Evolutionary conservation across 2,113 vertebrate genomes (phyloP), one percentile per base, ranked within the genome.

Genomic region (Montifringilla adamsi): DNA sequence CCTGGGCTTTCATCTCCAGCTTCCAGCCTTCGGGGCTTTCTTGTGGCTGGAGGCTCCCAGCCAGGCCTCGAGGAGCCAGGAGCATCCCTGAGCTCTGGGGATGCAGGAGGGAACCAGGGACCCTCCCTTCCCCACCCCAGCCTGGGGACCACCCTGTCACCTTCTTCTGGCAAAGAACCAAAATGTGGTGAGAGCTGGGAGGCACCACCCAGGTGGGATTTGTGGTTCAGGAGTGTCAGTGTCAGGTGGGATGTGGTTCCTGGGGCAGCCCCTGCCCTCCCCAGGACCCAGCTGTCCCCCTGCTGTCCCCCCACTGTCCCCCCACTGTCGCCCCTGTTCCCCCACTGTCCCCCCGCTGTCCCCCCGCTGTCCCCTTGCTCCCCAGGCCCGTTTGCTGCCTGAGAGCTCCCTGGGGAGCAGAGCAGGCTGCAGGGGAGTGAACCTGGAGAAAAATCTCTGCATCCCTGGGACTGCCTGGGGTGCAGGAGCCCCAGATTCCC

Each of bases 101-200:
- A 15, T 41, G 46, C 60, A 82, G 60, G 70, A 85, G 46, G 37
- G 79, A 20, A 50, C 17, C 30, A 15, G 50, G 83, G 55, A 53
- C 17, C 11, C 20, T 28, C 35, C 17, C 5, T 22, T n/a, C n/a
- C n/a, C 24, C 49, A 8, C 66, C 1, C 0, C 75, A 79, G 70
- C 58, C 43, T 0, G 0, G n/a, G 37, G 15, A 73, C 15, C 53
- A 6, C 66, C 30, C 2, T 0, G 20, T 2, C 22, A 46, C 66
- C 52, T 26, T 30, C 33, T 58, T 8, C 63, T 60, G 28, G n/a
- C 44, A 23, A 31, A 35, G 53, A 20, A 41, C n/a, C 9, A 13
- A 1, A 2, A 23, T 0, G 0, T 22, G 58, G 3, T 19, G 60
- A 10, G 35, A 21, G 17, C 5, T 3, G 17, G 24, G 4, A 44